Base-by-base conservation (phyloP, 2,113 vertebrate species). In the Campylomormyrus numenius region DNA sequence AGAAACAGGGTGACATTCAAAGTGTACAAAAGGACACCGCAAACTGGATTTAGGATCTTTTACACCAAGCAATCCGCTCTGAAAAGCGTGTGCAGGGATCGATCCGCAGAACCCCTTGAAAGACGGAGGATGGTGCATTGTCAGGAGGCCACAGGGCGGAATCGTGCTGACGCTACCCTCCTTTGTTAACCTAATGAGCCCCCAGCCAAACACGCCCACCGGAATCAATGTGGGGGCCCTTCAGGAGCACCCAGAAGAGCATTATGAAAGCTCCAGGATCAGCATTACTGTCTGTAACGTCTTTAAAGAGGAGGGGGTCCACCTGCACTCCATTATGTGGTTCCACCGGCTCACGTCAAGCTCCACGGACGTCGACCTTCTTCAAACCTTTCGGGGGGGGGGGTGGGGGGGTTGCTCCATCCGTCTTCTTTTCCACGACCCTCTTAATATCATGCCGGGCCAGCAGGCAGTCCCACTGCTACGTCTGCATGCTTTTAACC, bases 151-250 rank as follows among this genome's bases (percentile, higher is more conserved):
- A 7, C 8, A 10, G 45, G 31, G 27, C 5, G 7, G 50, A 56
- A 56, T 85, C 9, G 45, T 10, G 85, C 85, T 87, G 85, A 87
- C n/a, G 5, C 85, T 39, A 50, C 27, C 49, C 46, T 53, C n/a
- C 74, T 89, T 89, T 83, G 88, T 89, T 24, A 56, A 42, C 70
- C 49, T 83, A 88, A 88, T 58, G 56, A 88, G 87, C 53, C 35
- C 87, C 87, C 19, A 46, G 31, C 39, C 39, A 66, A 21, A 88
- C 85, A 35, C 85, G 2, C 85, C 85, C 50, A 21, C 31, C 31
- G 10, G 9, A 84, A 89, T 89, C 88, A 89, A 89, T 83, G 27
- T 17, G 13, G 11, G 1, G 24, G 11, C 9, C 45, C 42, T 24
- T 35, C 70, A 89, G 70, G 27, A 53, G 74, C 31, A 17, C 49